Base-by-base conservation (phyloP, 2,797 vertebrate species). In the Sitta carolinensis region DNA sequence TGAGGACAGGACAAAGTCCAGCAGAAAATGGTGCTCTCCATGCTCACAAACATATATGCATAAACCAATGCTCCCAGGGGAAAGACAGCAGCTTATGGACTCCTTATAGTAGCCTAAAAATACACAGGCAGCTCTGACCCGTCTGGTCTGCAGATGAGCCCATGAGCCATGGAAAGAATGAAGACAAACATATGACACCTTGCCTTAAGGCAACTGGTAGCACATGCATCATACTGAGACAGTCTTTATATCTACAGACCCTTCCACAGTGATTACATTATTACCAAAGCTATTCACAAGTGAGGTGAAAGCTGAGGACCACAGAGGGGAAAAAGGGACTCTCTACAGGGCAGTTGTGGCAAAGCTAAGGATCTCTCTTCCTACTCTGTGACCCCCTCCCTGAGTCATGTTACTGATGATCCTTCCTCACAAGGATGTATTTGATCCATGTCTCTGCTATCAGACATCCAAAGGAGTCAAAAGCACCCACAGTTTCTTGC, bases 101-200 rank as follows among this genome's bases (percentile, higher is more conserved):
- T 42, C 68, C 52, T 91, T 52, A 38, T 8, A 93, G 66, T 50
- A 94, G 47, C 82, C 81, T 80, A 84, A 85, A 95, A 94, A 93
- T 76, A 87, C 74, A 52, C 84, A 75, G 73, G 72, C 81, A 76
- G 51, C 48, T 92, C 89, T 66, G 75, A 90, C 75, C 88, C 81
- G 70, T 79, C 93, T 94, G 92, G 70, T 79, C 77, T 84, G 83
- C 69, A 90, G 87, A 7, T 78, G 78, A 93, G 76, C 8, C 32
- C 50, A 75, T 55, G n/a, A 94, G 75, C 66, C 89, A 82, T 15
- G 7, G 87, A 69, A 92, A 90, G 80, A 85, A 92, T 23, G 73
- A 89, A 89, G 30, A 87, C 72, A 89, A 94, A 77, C 64, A 87
- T 79, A 94, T 87, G 87, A 97, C 55, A 72, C 69, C 78, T 84